Percentiles rank a stretch among this genome's conserved stretches.
Conservation (phyloP, 2,797 vertebrate genomes). For the Paratrypauchen microcephalus region DNA sequence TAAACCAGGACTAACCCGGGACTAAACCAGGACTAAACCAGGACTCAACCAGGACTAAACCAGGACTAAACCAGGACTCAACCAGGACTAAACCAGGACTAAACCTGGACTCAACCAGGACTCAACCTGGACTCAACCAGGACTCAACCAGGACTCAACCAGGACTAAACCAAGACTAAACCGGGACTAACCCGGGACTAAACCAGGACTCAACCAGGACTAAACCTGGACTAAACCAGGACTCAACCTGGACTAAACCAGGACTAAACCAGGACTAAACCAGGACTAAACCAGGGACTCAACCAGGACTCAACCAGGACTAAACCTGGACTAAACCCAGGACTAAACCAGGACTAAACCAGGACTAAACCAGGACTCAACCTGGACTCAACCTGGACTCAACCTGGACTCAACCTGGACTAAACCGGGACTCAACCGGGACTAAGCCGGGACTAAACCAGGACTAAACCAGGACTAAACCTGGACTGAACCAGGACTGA, state of each 20-base stretch:
- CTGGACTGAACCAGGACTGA: too few species aligned
- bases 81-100: too few species aligned
- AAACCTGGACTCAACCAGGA: background rate
- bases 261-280: too few species aligned
- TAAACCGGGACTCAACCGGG: background rate
- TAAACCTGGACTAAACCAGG: background rate
- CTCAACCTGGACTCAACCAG: background rate
- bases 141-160: background rate
- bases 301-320: too few species aligned
- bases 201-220: background rate
- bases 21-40: background rate
- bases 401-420: background rate
- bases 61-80: too few species aligned
- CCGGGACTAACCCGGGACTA: background rate
- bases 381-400: too few species aligned
- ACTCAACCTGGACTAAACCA: too few species aligned
- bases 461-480: too few species aligned
- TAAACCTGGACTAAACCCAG: too few species aligned
- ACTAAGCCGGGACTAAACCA: background rate
- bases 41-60: background rate
- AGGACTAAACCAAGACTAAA: background rate
- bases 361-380: too few species aligned
- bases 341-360: too few species aligned
- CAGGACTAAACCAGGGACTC: too few species aligned
- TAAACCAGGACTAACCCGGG: background rate